Base-by-base conservation (phyloP, 2,888 invertebrate species). In the Thereva nobilitata region DNA sequence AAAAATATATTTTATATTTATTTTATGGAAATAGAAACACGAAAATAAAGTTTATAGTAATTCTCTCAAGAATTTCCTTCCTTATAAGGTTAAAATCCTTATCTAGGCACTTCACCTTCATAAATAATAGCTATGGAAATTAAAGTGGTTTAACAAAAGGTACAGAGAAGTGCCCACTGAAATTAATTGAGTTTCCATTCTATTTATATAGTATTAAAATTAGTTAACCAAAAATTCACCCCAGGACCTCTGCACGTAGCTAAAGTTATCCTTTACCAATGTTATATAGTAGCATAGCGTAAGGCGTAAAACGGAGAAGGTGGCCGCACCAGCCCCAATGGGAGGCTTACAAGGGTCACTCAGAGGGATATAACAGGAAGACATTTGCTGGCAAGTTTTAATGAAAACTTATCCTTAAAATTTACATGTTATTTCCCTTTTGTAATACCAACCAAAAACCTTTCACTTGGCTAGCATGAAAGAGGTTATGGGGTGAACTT, bases 101-200 rank as follows among this genome's bases (percentile, higher is more conserved):
- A 23, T 23, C 23, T 23, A 1, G 23, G 23, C 23, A 23, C 23
- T 23, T 23, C 23, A 47, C 10, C 9, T n/a, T n/a, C 12, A 47
- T 47, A 47, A 47, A n/a, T 47, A 42, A 37, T 35, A n/a, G 42
- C 41, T 38, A 35, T 56, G 23, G 56, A 34, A 56, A 56, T 42
- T 41, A 56, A 56, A 56, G 56, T 56, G 56, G 56, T 56, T n/a
- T 9, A 42, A 34, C 40, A 56, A 56, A 56, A 44, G 44, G 34
- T 44, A 35, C 42, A 34, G 38, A 23, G 23, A 10, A 40, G 6
- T 54, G 55, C 40, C 9, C 8, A 40, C 12, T 40, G 40, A 41
- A 40, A 23, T 55, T 55, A 55, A 55, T 55, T 40, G 55, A 55
- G 38, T 40, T 55, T 41, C 23, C 56, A 38, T 42, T 44, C 44